phyloP scores from a whole-genome alignment of 2,113 vertebrate species.

The Sebastes fasciatus region DNA sequence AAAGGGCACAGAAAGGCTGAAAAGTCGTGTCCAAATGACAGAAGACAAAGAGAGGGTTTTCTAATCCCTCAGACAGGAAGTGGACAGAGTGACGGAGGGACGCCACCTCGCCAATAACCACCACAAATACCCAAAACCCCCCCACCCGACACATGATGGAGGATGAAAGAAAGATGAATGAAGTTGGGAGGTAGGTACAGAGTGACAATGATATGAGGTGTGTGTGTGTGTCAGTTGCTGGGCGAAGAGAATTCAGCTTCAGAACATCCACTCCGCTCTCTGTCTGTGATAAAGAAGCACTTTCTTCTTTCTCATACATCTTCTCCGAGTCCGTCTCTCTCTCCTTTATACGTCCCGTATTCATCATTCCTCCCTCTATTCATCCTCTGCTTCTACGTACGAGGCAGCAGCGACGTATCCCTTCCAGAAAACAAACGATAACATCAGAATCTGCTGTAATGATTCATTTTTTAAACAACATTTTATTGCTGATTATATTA shows the following conservation, averaged over 20 bases:
- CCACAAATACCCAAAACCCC: background rate
- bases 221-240: conserved; percentile 71
- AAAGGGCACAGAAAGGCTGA: conserved; percentile 50
- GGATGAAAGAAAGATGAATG: conserved; percentile 20
- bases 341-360: background rate
- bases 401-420: background rate
- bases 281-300: conserved; percentile 2
- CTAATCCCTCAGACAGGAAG: conserved; percentile 64
- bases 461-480: no score
- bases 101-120: conserved; percentile 16
- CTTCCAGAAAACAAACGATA: background rate
- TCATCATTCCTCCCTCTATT: background rate
- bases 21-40: conserved; percentile 27
- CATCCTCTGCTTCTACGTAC: background rate
- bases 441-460: background rate
- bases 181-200: background rate
- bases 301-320: background rate
- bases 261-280: conserved; percentile 69
- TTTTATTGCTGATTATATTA: no score
- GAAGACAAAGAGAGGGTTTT: conserved; percentile 21
- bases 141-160: background rate
- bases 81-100: conserved; percentile 47
- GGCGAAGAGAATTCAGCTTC: conserved; percentile 68
- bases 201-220: conserved; percentile 2
- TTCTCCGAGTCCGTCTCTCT: background rate